Base-by-base conservation (phyloP, 2,113 vertebrate genomes). In the Furnarius figulus region DNA sequence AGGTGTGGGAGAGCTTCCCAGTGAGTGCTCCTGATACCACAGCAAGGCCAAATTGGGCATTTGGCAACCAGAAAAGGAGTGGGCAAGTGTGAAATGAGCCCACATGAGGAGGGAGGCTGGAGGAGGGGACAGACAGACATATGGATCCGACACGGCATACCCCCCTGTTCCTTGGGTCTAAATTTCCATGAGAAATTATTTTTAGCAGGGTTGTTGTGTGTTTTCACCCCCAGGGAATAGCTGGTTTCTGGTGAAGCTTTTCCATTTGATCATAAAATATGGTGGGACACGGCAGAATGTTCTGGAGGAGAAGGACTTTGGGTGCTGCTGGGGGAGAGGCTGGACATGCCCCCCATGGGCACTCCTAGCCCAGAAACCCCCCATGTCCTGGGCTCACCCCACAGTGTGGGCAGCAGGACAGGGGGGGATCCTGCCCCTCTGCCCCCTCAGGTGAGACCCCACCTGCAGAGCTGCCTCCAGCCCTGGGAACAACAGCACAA, bases 241-340 rank as follows among this genome's bases (percentile, higher is more conserved):
- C 0, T 4, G 24, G 21, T 84, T 94, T 33, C 33, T 73, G 9
- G 6, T 33, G 23, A 72, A 72, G 6, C 3, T 86, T 83, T 86
- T 56, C 56, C 12, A 14, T 77, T 76, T 87, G 24, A 6, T 37
- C n/a, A 12, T 21, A 12, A 73, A 47, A 19, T 89, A 37, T 37
- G 9, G 15, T 2, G 14, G 12, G 30, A 30, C 9, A 3, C 2
- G 7, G 1, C 5, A 4, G 12, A 24, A 31, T 8, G 5, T 6
- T 67, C 23, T 23, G 8, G 33, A 33, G 61, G 53, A 53, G 42
- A 67, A 59, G 61, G 61, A 25, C 5, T 14, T 39, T 39, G 77
- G 14, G 33, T n/a, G 44, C 33, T 59, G 61, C 27, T 37, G 21
- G 52, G 12, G 16, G 59, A 59, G 68, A 81, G 37, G 19, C 12